Conservation (phyloP, 2,797 vertebrate species). For the Rallus crepitans region DNA sequence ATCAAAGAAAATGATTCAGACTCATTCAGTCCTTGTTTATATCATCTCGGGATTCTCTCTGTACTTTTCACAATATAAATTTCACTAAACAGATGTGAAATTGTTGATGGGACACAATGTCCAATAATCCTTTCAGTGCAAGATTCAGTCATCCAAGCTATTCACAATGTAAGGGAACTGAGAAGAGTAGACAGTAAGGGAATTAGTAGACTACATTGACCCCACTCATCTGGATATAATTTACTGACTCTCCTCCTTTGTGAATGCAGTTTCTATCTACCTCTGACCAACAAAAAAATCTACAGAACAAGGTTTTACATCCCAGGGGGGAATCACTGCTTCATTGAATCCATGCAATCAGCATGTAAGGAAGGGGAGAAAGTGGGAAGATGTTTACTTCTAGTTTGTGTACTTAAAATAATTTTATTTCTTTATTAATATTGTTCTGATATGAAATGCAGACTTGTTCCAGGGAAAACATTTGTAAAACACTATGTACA, state of each 20-base stretch:
- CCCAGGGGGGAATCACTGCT: neutral
- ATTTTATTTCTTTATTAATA: neutral
- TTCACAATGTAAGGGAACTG: fast-evolving
- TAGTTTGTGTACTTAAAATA: neutral
- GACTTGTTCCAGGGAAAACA: neutral
- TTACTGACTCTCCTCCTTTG: neutral
- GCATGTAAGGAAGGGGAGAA: neutral
- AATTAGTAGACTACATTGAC: neutral
- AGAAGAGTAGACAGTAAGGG: neutral
- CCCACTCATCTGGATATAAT: neutral
- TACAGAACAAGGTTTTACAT: neutral
- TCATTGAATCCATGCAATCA: neutral
- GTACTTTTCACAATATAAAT: neutral
- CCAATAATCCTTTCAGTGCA: neutral
- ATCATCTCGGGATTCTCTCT: neutral
- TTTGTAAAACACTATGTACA: neutral
- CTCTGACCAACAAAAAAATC: neutral
- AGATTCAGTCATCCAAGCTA: neutral
- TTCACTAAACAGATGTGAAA: neutral
- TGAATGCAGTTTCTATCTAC: neutral
- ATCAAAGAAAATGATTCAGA: neutral
- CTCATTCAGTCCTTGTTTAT: neutral
- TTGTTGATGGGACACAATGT: neutral
- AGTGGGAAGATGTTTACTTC: neutral
- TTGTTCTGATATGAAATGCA: neutral